Conservation (phyloP, 2,113 vertebrate genomes). For the Eleginops maclovinus region DNA sequence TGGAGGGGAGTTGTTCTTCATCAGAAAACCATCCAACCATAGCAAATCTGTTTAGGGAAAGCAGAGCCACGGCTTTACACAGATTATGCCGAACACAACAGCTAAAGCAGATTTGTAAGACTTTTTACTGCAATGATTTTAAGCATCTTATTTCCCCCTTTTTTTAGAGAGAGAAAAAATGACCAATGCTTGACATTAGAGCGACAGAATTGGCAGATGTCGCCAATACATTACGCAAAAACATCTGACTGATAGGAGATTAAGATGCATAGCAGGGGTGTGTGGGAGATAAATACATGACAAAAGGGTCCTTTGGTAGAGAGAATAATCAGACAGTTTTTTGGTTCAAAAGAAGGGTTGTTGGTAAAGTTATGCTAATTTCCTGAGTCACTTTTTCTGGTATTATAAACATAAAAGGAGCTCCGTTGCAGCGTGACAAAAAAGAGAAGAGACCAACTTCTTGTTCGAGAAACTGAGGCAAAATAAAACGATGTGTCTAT, state of each 20-base stretch:
- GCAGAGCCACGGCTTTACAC: constrained; percentile 72
- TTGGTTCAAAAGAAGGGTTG: no score
- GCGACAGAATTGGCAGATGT: constrained; percentile 45
- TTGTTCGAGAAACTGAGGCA: constrained; percentile 8
- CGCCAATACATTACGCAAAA: constrained; percentile 20
- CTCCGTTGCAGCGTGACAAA: not conserved
- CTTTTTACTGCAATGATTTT: constrained; percentile 62
- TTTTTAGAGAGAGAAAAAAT: constrained; percentile 49
- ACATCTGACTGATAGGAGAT: constrained; percentile 11
- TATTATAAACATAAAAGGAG: constrained; percentile 16
- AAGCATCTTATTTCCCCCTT: constrained; percentile 48
- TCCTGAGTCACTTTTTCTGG: constrained; percentile 1
- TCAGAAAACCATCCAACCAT: constrained; percentile 55
- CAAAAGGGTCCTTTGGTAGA: not conserved
- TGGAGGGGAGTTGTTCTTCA: constrained; percentile 66
- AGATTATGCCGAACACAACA: constrained; percentile 76
- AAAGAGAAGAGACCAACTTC: not conserved
- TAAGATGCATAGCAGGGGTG: constrained; percentile 13
- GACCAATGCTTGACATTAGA: constrained; percentile 44
- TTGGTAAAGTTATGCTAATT: constrained; percentile 5
- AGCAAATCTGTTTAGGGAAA: constrained; percentile 73
- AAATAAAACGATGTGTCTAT: not conserved
- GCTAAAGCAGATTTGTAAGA: constrained; percentile 79
- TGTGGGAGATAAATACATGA: not conserved
- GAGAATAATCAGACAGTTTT: not conserved